Evolutionary conservation across 2,113 vertebrate genomes (phyloP).

Genomic region (Pachyramphus minor): DNA sequence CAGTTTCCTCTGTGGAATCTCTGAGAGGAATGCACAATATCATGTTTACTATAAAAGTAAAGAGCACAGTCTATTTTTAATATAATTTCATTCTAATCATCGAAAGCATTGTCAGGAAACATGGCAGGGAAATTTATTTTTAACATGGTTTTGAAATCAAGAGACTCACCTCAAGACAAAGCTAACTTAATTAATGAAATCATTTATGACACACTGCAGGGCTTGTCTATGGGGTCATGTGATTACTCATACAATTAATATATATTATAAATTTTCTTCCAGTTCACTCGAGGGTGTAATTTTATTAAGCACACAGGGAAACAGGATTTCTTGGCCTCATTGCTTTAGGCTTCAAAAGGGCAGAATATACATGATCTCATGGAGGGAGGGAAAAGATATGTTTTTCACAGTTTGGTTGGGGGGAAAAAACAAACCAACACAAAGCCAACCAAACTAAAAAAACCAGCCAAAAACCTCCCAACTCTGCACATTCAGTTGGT

Average conservation of each 20-base stretch:
- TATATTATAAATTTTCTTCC: neutral
- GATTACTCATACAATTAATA: neutral
- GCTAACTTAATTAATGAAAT: neutral
- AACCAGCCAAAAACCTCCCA: neutral
- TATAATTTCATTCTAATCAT: neutral
- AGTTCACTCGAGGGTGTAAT: neutral
- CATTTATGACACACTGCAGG: neutral
- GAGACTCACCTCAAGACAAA: neutral
- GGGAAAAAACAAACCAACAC: rapidly evolving
- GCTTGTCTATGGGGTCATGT: neutral
- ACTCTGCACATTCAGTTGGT: neutral
- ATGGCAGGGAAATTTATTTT: neutral
- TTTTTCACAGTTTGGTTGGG: rapidly evolving
- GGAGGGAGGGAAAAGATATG: neutral
- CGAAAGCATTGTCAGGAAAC: neutral
- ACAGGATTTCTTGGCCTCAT: neutral
- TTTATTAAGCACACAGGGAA: neutral
- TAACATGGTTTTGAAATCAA: neutral
- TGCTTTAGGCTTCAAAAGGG: neutral
- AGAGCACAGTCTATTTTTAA: neutral
- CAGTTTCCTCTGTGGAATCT: neutral
- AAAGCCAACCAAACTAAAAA: neutral
- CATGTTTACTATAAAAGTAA: neutral
- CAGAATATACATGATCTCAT: neutral
- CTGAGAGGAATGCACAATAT: neutral